These are phyloP conservation scores for Acanthococcus lagerstroemiae DNA, from an alignment of 2,888 invertebrate species.

Conservation along the genomic window DNA sequence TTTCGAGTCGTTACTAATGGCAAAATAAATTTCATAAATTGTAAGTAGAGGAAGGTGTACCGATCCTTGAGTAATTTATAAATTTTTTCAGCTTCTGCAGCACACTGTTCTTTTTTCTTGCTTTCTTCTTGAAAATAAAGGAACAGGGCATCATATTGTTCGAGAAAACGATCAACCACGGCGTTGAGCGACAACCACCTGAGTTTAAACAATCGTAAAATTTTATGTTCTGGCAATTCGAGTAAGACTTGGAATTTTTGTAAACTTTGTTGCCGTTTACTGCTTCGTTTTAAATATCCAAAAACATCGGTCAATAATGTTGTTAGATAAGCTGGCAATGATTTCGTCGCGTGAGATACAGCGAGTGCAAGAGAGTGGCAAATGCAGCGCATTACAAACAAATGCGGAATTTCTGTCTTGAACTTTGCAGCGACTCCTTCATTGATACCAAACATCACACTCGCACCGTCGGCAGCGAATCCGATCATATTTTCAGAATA, in stretches of 20 bases:
- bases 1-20: too few relatives aligned
- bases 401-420: constrained; percentile 38
- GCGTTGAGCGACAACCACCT: not conserved
- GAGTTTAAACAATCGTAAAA: not conserved
- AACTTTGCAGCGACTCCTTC: constrained; percentile 39
- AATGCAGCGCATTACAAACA: constrained; percentile 41
- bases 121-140: too few relatives aligned
- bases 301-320: constrained; percentile 37
- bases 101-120: too few relatives aligned
- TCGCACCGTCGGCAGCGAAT: constrained; percentile 41
- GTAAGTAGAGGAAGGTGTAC: too few relatives aligned
- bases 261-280: not conserved
- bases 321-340: constrained; percentile 39
- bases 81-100: too few relatives aligned
- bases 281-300: constrained; percentile 39
- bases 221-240: not conserved
- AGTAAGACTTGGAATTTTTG: not conserved
- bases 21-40: too few relatives aligned
- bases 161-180: not conserved
- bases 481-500: constrained; percentile 40
- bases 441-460: constrained; percentile 39
- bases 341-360: constrained; percentile 39
- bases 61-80: too few relatives aligned
- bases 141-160: too few relatives aligned
- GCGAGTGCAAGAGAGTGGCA: constrained; percentile 40